Conservation (phyloP, 1,140 invertebrate species). For the Macrocentrus cingulum region DNA sequence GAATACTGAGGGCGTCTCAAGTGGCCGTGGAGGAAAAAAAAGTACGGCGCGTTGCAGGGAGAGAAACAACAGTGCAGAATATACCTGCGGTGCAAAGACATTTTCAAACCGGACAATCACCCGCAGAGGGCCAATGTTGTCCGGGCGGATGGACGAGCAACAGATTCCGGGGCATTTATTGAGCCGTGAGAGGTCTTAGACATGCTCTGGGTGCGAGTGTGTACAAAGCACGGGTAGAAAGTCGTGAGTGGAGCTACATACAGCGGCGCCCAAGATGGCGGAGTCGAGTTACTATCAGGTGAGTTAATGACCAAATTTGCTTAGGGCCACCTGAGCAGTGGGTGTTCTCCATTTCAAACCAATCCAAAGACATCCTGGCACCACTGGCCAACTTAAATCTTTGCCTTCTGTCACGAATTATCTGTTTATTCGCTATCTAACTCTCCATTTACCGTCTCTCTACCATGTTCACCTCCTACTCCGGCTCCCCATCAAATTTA, state of each 20-base stretch:
- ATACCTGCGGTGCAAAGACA: too few relatives aligned
- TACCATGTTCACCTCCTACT: background rate
- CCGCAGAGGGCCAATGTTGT: too few relatives aligned
- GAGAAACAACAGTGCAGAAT: too few relatives aligned
- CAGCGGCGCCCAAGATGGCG: slow-evolving; percentile 59
- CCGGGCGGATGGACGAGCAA: slow-evolving; percentile 4
- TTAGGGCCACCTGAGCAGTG: slow-evolving; percentile 19
- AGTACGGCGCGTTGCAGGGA: too few relatives aligned
- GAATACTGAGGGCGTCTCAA: slow-evolving; percentile 18
- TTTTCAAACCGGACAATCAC: too few relatives aligned
- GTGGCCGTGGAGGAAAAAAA: slow-evolving; percentile 2
- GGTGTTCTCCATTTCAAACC: background rate
- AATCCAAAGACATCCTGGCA: too few relatives aligned
- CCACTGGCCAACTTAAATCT: too few relatives aligned
- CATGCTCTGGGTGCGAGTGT: slow-evolving; percentile 37
- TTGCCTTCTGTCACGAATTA: too few relatives aligned
- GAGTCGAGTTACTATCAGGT: slow-evolving; percentile 65
- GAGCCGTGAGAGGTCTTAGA: slow-evolving; percentile 37
- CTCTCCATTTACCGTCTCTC: background rate
- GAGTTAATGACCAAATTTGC: slow-evolving; percentile 48
- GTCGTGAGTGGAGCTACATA: slow-evolving; percentile 37
- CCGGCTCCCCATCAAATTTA: slow-evolving; percentile 20
- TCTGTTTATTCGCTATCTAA: background rate
- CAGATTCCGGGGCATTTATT: background rate
- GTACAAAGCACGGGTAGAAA: slow-evolving; percentile 53